Evolutionary conservation across 2,888 invertebrate genomes (phyloP).

Genomic region (Hypolimnas misippus): DNA sequence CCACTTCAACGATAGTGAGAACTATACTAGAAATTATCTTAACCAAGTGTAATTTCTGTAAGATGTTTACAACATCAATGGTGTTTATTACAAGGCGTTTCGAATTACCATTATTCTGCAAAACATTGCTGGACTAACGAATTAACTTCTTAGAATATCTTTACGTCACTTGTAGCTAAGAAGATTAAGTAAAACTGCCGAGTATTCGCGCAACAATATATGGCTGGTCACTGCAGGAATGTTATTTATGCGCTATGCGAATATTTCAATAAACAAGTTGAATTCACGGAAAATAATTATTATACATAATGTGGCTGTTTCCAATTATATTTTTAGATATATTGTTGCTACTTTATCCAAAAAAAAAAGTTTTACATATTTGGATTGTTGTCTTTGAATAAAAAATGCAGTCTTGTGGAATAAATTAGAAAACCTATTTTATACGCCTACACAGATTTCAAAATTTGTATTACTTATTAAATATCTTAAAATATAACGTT

Average conservation of each 20-base stretch:
- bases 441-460: too few relatives aligned
- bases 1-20: too few relatives aligned
- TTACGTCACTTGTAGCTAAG: conserved; percentile 39
- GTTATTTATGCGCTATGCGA: conserved; percentile 5
- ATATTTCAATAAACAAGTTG: not conserved
- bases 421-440: too few relatives aligned
- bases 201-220: conserved; percentile 14
- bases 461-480: too few relatives aligned
- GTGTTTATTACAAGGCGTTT: conserved; percentile 44
- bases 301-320: not conserved
- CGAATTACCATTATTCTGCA: conserved; percentile 47
- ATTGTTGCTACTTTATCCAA: not conserved
- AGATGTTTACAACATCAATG: conserved; percentile 44
- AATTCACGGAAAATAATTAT: conserved; percentile 2
- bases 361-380: not conserved
- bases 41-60: conserved; percentile 37
- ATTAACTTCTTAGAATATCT: conserved; percentile 47
- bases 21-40: conserved; percentile 15
- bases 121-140: conserved; percentile 50
- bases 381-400: not conserved
- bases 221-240: conserved; percentile 43
- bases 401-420: not conserved
- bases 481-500: too few relatives aligned
- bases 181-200: conserved; percentile 12
- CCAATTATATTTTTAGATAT: not conserved